A percentile compares a stretch with the other conserved stretches of the same genome.
Conservation (phyloP, 2,888 invertebrate species). For the Xestia xanthographa region DNA sequence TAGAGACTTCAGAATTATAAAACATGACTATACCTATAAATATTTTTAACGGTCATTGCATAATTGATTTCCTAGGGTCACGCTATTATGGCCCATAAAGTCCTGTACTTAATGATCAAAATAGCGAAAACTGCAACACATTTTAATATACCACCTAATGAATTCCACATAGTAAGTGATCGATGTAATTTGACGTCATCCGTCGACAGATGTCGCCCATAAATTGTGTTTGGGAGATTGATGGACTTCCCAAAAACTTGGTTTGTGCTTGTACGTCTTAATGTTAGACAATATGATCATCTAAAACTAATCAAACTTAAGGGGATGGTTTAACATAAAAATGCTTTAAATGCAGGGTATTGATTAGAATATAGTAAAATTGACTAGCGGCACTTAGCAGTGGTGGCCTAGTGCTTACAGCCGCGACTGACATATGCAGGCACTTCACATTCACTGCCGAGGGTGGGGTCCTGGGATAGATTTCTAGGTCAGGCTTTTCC, state of each 20-base stretch:
- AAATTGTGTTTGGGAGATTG: conserved; percentile 64
- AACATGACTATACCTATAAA: conserved; percentile 1
- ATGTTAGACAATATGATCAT: conserved; percentile 62
- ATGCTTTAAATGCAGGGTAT: not conserved
- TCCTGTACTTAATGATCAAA: not conserved
- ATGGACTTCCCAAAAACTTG: conserved; percentile 51
- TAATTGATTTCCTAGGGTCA: not conserved
- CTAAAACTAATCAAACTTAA: conserved; percentile 61
- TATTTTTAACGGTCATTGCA: conserved; percentile 10
- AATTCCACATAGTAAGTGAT: conserved; percentile 36
- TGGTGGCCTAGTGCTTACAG: not conserved
- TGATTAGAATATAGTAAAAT: too few relatives aligned
- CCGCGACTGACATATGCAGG: not conserved
- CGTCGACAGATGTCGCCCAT: conserved; percentile 50
- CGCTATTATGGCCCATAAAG: conserved; percentile 2
- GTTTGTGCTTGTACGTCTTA: conserved; percentile 46
- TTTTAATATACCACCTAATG: conserved; percentile 12
- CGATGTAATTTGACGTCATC: conserved; percentile 55
- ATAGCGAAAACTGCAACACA: conserved; percentile 2
- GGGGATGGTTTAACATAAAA: conserved; percentile 42
- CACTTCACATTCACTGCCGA: not conserved
- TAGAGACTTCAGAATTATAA: not conserved
- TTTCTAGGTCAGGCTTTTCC: not conserved
- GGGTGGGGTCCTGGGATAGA: not conserved
- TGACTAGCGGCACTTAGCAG: not conserved